A percentile compares a stretch with the other conserved stretches of the same genome.
These are phyloP conservation scores for Heliothis subflexa DNA, from an alignment of 1,140 invertebrate genomes.

Conservation along the genomic window DNA sequence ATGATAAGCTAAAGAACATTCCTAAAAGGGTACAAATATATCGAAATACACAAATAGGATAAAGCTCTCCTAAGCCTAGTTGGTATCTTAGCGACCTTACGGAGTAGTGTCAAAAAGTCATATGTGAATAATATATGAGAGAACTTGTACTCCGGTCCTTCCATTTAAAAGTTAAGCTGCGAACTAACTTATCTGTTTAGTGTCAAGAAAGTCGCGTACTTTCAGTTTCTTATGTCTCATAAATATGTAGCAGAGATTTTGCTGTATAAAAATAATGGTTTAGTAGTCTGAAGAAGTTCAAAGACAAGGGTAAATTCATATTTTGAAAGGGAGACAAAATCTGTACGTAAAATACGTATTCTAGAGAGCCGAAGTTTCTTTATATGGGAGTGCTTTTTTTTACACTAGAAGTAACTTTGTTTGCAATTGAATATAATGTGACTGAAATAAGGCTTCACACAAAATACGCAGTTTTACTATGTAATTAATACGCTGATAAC, in stretches of 20 bases:
- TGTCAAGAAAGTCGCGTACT: slow-evolving; percentile 2
- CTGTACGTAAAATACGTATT: no score
- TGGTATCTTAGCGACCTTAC: not conserved
- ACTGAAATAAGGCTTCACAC: no score
- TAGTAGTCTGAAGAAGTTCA: not conserved
- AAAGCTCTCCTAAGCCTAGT: not conserved
- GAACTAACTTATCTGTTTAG: not conserved
- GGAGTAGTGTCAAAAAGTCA: not conserved
- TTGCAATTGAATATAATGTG: no score
- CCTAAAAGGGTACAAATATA: no score
- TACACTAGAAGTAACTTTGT: no score
- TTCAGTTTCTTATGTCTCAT: not conserved
- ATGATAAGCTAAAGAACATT: no score
- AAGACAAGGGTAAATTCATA: not conserved
- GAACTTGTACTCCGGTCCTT: not conserved
- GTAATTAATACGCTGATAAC: no score
- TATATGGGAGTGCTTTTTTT: no score
- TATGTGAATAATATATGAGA: not conserved
- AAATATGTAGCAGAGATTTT: not conserved
- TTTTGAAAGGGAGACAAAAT: no score
- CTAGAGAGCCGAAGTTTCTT: no score
- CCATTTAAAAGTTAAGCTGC: slow-evolving; percentile 1
- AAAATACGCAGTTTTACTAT: no score
- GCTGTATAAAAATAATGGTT: slow-evolving; percentile 11
- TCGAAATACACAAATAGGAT: not conserved